Percentiles rank a stretch among this genome's conserved stretches.
These are phyloP conservation scores for Sicus ferrugineus DNA, from an alignment of 2,888 invertebrate species.

Conservation along the genomic window DNA sequence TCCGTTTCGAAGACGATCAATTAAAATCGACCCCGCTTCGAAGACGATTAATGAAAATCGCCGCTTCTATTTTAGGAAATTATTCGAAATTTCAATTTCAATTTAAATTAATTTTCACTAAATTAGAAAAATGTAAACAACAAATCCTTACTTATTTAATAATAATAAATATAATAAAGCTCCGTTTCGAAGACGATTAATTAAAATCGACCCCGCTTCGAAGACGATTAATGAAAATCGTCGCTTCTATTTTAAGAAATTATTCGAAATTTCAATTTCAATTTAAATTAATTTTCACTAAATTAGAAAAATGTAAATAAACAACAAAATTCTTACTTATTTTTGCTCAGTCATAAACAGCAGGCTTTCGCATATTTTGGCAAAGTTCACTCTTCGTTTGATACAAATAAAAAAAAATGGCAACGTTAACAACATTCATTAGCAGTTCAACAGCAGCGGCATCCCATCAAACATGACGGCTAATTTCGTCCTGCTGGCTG, in stretches of 20 bases:
- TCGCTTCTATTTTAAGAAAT: neutral
- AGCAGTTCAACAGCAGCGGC: neutral
- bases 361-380: neutral
- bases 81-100: neutral
- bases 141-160: too few species aligned
- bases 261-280: neutral
- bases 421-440: constrained; percentile 6
- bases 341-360: neutral
- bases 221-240: too few species aligned
- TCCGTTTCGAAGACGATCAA: too few species aligned
- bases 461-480: too few species aligned
- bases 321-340: neutral
- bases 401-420: neutral
- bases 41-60: too few species aligned
- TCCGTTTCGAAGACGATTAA: too few species aligned
- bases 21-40: too few species aligned
- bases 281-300: neutral
- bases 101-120: neutral
- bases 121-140: neutral
- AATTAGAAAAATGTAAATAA: neutral
- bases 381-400: neutral
- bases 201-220: too few species aligned
- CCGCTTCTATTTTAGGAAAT: neutral
- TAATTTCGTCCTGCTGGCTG: too few species aligned
- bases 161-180: too few species aligned